phyloP scores from a whole-genome alignment of 2,888 invertebrate genomes.

The Apomyelois bistriatella region DNA sequence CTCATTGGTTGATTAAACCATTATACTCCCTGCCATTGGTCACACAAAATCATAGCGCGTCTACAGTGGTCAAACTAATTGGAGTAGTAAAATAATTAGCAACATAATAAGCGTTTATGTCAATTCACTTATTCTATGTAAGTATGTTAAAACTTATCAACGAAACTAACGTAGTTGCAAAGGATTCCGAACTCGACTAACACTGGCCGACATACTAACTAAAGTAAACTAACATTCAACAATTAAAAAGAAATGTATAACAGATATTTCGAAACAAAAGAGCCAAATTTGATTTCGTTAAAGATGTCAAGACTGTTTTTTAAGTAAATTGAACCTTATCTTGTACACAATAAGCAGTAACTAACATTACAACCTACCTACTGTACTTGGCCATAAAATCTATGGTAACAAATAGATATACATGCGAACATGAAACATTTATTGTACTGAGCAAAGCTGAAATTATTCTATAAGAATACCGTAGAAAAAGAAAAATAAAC shows the following conservation, averaged over 20 bases:
- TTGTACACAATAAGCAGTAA: slow-evolving; percentile 64
- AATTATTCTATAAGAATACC: slow-evolving; percentile 23
- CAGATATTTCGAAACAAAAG: slow-evolving; percentile 44
- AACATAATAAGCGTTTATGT: slow-evolving; percentile 66
- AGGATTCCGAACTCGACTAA: slow-evolving; percentile 43
- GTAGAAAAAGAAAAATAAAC: slow-evolving; percentile 30
- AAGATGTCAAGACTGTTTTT: slow-evolving; percentile 31
- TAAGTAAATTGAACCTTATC: slow-evolving; percentile 48
- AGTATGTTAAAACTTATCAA: slow-evolving; percentile 52
- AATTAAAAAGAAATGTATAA: slow-evolving; percentile 36
- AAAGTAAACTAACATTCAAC: slow-evolving; percentile 25
- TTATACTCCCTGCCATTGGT: slow-evolving; percentile 21
- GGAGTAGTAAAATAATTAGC: slow-evolving; percentile 48
- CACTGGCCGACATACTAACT: slow-evolving; percentile 56
- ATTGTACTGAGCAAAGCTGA: slow-evolving; percentile 65
- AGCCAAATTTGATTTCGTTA: slow-evolving; percentile 40
- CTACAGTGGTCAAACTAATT: slow-evolving; percentile 34
- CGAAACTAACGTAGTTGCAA: slow-evolving; percentile 45
- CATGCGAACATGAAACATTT: slow-evolving; percentile 46
- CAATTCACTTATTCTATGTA: slow-evolving; percentile 64
- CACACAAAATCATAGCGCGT: slow-evolving; percentile 10
- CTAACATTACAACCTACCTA: slow-evolving; percentile 62
- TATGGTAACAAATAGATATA: slow-evolving; percentile 75
- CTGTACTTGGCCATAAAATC: slow-evolving; percentile 72
- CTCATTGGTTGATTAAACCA: slow-evolving; percentile 16